Evolutionary conservation across 2,888 invertebrate genomes (phyloP).

Genomic region (Eugnorisma glareosa): DNA sequence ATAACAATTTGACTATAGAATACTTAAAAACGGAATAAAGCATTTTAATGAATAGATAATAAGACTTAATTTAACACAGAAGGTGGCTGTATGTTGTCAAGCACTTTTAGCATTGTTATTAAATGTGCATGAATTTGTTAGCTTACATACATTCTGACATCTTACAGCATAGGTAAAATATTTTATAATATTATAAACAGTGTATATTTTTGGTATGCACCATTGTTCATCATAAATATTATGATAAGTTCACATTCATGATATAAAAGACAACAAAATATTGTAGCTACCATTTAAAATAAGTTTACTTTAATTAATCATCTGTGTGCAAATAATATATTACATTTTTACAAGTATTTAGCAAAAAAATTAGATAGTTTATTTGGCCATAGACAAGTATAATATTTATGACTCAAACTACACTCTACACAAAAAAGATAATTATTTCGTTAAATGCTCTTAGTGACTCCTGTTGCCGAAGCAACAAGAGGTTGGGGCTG

Average conservation of each 20-base stretch:
- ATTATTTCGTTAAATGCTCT: slow-evolving; percentile 39
- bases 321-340: slow-evolving; percentile 47
- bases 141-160: slow-evolving; percentile 39
- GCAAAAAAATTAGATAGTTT: slow-evolving; percentile 44
- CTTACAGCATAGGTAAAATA: slow-evolving; percentile 46
- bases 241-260: slow-evolving; percentile 28
- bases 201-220: slow-evolving; percentile 53
- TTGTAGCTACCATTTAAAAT: slow-evolving; percentile 49
- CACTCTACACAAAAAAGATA: slow-evolving; percentile 24
- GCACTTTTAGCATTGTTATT: slow-evolving; percentile 17
- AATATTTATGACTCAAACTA: slow-evolving; percentile 33
- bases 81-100: neutral
- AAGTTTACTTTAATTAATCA: slow-evolving; percentile 21
- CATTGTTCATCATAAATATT: slow-evolving; percentile 45
- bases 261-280: slow-evolving; percentile 33
- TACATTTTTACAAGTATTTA: slow-evolving; percentile 51
- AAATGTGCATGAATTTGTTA: slow-evolving; percentile 32
- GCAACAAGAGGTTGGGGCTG: slow-evolving; percentile 82
- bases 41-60: slow-evolving; percentile 31
- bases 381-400: slow-evolving; percentile 34
- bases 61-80: slow-evolving; percentile 16
- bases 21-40: slow-evolving; percentile 26
- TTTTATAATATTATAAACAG: slow-evolving; percentile 21
- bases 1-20: slow-evolving; percentile 35
- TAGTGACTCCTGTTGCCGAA: slow-evolving; percentile 77